Evolutionary conservation across 2,113 vertebrate species (phyloP).

Genomic region (Isichthys henryi): DNA sequence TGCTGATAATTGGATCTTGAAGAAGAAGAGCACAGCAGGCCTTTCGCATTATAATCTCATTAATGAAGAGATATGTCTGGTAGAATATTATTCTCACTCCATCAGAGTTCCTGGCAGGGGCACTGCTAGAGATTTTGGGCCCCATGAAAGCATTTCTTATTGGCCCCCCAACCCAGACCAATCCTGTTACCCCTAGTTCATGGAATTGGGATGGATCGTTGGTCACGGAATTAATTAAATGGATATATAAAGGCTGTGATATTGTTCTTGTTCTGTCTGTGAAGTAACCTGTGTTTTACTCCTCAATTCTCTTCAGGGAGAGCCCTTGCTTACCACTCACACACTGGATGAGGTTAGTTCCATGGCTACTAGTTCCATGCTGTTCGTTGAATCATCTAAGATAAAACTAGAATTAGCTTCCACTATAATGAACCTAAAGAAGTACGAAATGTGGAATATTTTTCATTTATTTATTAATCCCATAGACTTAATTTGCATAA

Average conservation of each 20-base stretch:
- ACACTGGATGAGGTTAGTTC: constrained; percentile 24
- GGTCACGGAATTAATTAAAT: neutral
- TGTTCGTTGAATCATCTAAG: neutral
- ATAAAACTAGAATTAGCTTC: neutral
- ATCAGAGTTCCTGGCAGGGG: neutral
- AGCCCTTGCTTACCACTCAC: neutral
- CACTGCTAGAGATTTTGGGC: neutral
- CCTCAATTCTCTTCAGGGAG: constrained; percentile 4
- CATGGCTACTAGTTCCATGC: neutral
- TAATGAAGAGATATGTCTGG: neutral
- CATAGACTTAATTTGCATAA: neutral
- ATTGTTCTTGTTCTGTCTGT: neutral
- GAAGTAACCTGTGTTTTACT: neutral
- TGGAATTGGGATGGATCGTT: neutral
- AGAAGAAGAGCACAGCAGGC: neutral
- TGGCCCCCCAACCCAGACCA: neutral
- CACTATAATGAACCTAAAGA: too few species aligned
- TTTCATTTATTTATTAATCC: neutral
- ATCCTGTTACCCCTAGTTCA: neutral
- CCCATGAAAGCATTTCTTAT: neutral
- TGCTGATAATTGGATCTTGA: neutral
- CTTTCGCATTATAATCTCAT: neutral
- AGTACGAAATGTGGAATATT: neutral
- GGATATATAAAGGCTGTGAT: neutral
- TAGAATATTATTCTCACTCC: neutral